These are phyloP conservation scores for Timandra comae DNA, from an alignment of 2,888 invertebrate genomes.

Conservation along the genomic window DNA sequence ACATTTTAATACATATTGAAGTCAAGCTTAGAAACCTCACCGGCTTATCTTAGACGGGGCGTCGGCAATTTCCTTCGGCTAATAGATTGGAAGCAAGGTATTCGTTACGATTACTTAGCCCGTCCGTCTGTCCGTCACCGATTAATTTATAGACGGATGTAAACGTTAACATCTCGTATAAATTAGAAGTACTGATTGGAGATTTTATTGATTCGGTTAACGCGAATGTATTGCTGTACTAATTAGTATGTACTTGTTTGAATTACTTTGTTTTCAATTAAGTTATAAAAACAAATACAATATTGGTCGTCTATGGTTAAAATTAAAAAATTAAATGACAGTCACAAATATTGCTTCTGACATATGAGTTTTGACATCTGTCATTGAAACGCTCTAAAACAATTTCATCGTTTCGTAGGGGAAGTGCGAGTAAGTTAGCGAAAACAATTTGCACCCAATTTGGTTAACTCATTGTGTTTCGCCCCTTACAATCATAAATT, in stretches of 20 bases:
- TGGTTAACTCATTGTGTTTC: conserved; percentile 47
- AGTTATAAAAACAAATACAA: no score
- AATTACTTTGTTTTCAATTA: no score
- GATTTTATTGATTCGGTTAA: no score
- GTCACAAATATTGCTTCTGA: no score
- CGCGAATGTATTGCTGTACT: no score
- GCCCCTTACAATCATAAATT: conserved; percentile 41
- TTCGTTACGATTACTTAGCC: conserved; percentile 44
- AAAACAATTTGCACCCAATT: conserved; percentile 60
- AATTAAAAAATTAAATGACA: conserved; percentile 12
- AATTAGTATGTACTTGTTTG: no score
- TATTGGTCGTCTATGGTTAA: no score
- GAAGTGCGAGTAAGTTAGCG: conserved; percentile 40
- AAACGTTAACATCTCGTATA: conserved; percentile 36
- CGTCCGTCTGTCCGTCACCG: conserved; percentile 39
- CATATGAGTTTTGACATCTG: conserved; percentile 14
- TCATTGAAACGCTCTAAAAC: conserved; percentile 14
- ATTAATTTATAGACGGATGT: conserved; percentile 52
- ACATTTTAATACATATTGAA: conserved; percentile 30
- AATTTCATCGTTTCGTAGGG: conserved; percentile 24
- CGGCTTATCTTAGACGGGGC: conserved; percentile 62
- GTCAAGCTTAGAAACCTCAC: conserved; percentile 35
- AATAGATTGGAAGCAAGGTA: conserved; percentile 60
- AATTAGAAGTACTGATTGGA: no score
- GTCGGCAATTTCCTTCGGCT: conserved; percentile 68